Base-by-base conservation (phyloP, 2,797 vertebrate genomes). In the Cyclura pinguis region DNA sequence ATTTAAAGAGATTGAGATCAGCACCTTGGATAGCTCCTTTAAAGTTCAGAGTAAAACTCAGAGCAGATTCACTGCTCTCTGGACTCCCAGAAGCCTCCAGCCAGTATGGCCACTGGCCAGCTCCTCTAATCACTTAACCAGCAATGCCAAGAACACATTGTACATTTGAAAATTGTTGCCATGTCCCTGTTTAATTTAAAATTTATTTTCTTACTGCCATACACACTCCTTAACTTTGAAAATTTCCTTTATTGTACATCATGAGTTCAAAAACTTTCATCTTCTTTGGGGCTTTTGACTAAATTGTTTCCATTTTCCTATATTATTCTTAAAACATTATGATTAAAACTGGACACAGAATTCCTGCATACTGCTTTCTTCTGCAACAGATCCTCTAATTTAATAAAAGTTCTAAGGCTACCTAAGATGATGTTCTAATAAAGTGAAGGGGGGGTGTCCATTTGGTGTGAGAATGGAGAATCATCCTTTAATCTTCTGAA, bases 401-500 rank as follows among this genome's bases (percentile, higher is more conserved):
- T 73, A 22, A 93, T 74, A 59, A 92, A 77, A 7, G 89, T 67
- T 84, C 86, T 52, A 0, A 8, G 80, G 77, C 82, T 87, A 88
- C 52, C 32, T 35, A 87, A 92, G 88, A 42, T 82, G 88, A 38
- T 82, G 59, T 64, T 42, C 59, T 12, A 94, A 76, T 67, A 52
- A n/a, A 24, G 13, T 24, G 72, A 80, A 78, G 27, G 72, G 18
- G 82, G 86, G 38, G 4, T 24, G 4, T 24, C 80, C 69, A 22
- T 87, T 85, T 89, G 76, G 13, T 82, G 22, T 83, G 62, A 88
- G 80, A 80, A 72, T 62, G 89, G 84, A 88, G 72, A 90, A 90
- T 88, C 24, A 55, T 52, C 16, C 81, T 0, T 1, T 35, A 78
- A 84, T 90, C 87, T 82, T 95, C 86, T 90, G 85, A 57, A 20